A percentile compares a stretch with the other conserved stretches of the same genome.
Evolutionary conservation across 2,888 invertebrate genomes (phyloP).

Genomic region (Uloborus plumipes): DNA sequence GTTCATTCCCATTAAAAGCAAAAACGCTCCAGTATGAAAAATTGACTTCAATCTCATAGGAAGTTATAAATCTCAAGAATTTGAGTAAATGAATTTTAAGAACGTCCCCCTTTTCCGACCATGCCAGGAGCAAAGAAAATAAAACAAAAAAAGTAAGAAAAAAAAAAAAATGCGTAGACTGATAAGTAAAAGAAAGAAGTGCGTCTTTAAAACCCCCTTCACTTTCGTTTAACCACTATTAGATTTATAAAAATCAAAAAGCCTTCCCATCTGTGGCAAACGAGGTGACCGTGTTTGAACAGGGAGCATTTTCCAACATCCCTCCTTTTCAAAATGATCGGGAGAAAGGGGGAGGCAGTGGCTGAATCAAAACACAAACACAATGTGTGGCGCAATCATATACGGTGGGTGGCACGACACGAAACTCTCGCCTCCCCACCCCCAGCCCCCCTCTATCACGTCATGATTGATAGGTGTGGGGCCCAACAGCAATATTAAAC

Average conservation of each 20-base stretch:
- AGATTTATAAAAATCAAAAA: constrained; percentile 48
- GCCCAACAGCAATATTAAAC: constrained; percentile 61
- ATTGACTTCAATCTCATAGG: too few species aligned
- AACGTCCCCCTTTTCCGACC: too few species aligned
- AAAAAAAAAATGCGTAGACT: constrained; percentile 5
- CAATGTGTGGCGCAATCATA: constrained; percentile 63
- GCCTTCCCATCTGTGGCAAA: constrained; percentile 34
- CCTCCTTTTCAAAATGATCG: too few species aligned
- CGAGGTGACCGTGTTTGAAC: constrained; percentile 51
- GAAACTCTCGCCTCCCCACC: neutral
- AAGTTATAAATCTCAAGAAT: too few species aligned
- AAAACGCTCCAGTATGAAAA: too few species aligned
- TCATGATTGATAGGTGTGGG: constrained; percentile 60
- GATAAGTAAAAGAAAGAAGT: too few species aligned
- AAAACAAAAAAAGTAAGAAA: constrained; percentile 9
- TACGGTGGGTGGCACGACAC: constrained; percentile 29
- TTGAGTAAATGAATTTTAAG: too few species aligned
- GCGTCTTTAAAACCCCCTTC: neutral
- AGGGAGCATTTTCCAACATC: neutral
- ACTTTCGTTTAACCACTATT: constrained; percentile 13
- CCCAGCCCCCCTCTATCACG: constrained; percentile 27
- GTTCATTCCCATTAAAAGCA: too few species aligned
- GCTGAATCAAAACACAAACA: constrained; percentile 58
- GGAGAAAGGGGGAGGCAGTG: constrained; percentile 1
- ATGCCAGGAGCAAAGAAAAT: neutral